A percentile compares a stretch with the other conserved stretches of the same genome.
Conservation (phyloP, 2,888 invertebrate species). For the Buathra laborator region DNA sequence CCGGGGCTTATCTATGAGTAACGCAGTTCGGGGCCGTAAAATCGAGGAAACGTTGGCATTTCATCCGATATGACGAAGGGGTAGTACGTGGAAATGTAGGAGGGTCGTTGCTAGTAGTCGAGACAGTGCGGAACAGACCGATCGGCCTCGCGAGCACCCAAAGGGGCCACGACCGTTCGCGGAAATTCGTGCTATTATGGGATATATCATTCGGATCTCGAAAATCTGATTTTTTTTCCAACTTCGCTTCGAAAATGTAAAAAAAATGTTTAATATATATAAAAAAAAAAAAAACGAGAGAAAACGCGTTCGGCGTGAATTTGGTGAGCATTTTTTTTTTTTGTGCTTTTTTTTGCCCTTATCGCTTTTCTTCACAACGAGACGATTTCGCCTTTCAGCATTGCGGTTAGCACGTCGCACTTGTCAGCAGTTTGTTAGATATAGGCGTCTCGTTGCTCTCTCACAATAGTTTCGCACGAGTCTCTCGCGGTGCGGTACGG, state of each 20-base stretch:
- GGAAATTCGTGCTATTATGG: slow-evolving; percentile 6
- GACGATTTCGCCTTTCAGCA: slow-evolving; percentile 35
- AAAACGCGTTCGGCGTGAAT: not conserved
- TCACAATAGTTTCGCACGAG: slow-evolving; percentile 26
- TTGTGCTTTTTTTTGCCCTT: not conserved
- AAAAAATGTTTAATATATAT: not conserved
- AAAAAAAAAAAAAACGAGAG: not conserved
- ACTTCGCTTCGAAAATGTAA: not conserved
- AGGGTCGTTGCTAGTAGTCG: not conserved
- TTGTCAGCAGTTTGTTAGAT: slow-evolving; percentile 32
- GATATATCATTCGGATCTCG: not conserved
- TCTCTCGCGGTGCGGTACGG: not conserved
- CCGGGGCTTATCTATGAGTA: not conserved
- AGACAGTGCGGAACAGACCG: slow-evolving; percentile 11
- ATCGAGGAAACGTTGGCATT: not conserved
- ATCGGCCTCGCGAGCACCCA: not conserved
- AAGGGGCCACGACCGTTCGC: not conserved
- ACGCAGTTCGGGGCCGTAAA: not conserved
- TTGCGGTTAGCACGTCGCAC: slow-evolving; percentile 50
- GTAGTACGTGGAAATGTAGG: not conserved
- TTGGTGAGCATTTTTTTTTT: not conserved
- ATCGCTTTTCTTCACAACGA: not conserved
- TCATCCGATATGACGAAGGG: not conserved
- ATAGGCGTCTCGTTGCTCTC: not conserved
- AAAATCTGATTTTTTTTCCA: not conserved